Percentiles rank a stretch among this genome's conserved stretches.
Evolutionary conservation across 1,140 invertebrate species (phyloP).

Genomic region (Stenopsyche tienmushanensis): DNA sequence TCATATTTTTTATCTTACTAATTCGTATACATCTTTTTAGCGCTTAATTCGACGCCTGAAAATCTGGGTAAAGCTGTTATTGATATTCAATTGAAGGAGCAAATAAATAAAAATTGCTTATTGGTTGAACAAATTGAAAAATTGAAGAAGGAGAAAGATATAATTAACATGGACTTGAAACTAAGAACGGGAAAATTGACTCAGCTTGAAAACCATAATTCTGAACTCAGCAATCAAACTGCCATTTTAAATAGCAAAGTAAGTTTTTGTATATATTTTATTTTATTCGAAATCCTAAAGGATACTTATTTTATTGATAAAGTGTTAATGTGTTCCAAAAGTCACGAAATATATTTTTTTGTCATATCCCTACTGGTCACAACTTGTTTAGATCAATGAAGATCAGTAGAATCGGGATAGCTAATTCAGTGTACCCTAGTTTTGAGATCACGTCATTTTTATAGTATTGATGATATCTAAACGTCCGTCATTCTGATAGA

Average conservation of each 20-base stretch:
- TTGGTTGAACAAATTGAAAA: neutral
- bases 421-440: too few species aligned
- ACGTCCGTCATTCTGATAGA: too few species aligned
- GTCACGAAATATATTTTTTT: too few species aligned
- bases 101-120: constrained; percentile 5
- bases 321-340: too few species aligned
- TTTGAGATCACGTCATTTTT: too few species aligned
- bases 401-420: too few species aligned
- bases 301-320: too few species aligned
- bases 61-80: constrained; percentile 18
- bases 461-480: too few species aligned
- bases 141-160: neutral
- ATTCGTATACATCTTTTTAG: constrained; percentile 11
- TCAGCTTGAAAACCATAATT: neutral
- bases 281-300: neutral
- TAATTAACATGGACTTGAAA: neutral
- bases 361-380: too few species aligned
- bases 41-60: constrained; percentile 5
- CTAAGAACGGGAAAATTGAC: neutral
- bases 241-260: neutral
- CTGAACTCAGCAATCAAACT: neutral
- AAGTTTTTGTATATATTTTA: neutral
- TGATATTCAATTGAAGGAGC: constrained; percentile 25
- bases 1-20: neutral
- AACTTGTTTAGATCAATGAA: too few species aligned